Percentiles rank a stretch among this genome's conserved stretches.
Evolutionary conservation across 2,888 invertebrate species (phyloP).

Genomic region (Lasioglossum calceatum): DNA sequence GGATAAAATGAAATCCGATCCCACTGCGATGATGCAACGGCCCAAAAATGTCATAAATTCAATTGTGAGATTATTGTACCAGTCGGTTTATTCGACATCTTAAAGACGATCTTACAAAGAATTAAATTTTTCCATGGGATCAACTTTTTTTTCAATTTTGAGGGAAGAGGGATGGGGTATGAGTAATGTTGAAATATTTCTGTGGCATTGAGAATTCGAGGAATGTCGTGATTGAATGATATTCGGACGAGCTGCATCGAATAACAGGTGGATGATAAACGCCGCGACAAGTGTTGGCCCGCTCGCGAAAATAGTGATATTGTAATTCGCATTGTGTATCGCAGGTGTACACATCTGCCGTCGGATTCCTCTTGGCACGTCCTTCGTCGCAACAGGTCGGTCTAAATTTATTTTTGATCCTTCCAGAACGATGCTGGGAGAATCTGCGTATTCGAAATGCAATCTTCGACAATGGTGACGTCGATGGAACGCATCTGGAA

Average conservation of each 20-base stretch:
- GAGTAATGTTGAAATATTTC: background rate
- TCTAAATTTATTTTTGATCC: constrained; percentile 47
- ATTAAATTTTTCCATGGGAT: too few relatives aligned
- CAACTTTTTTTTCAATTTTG: too few relatives aligned
- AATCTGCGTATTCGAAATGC: background rate
- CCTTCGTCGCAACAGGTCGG: constrained; percentile 48
- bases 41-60: background rate
- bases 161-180: background rate
- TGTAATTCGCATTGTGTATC: constrained; percentile 48
- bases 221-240: background rate
- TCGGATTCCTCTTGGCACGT: constrained; percentile 47
- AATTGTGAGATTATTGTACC: background rate
- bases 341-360: constrained; percentile 9
- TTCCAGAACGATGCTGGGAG: constrained; percentile 38
- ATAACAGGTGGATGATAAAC: constrained; percentile 40
- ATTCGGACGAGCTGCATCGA: background rate
- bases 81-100: background rate
- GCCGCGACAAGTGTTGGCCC: constrained; percentile 15
- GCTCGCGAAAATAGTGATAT: constrained; percentile 53
- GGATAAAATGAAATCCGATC: background rate
- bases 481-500: background rate
- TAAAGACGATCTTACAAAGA: too few relatives aligned
- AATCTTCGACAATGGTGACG: constrained; percentile 21
- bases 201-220: background rate
- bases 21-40: background rate